A percentile compares a stretch with the other conserved stretches of the same genome.
These are phyloP conservation scores for Colossoma macropomum DNA, from an alignment of 2,113 vertebrate genomes.

Conservation along the genomic window DNA sequence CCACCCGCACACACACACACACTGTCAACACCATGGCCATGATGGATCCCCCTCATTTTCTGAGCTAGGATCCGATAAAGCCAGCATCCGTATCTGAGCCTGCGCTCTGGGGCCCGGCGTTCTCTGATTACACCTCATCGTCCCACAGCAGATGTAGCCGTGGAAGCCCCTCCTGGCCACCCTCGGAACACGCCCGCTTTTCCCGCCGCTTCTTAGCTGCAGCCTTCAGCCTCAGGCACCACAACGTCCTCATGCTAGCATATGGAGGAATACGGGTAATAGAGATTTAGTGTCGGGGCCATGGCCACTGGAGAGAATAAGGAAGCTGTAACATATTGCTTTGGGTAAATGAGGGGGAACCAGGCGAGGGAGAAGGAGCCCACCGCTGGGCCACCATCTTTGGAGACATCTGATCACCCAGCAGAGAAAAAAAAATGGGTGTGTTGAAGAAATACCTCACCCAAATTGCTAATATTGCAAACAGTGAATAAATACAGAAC, in stretches of 20 bases:
- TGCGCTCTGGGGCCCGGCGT: slow-evolving; percentile 84
- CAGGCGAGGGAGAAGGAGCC: slow-evolving; percentile 85
- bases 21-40: slow-evolving; percentile 51
- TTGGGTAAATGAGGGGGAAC: slow-evolving; percentile 91
- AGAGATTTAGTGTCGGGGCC: slow-evolving; percentile 96
- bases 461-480: background rate
- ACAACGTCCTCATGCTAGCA: slow-evolving; percentile 99
- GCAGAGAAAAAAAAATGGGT: background rate
- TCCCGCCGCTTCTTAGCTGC: slow-evolving; percentile 88
- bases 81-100: slow-evolving; percentile 79
- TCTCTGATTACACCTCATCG: slow-evolving; percentile 86
- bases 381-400: slow-evolving; percentile 72
- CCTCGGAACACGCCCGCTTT: slow-evolving; percentile 79
- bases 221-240: slow-evolving; percentile 94
- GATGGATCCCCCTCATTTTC: slow-evolving; percentile 56
- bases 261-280: slow-evolving; percentile 98
- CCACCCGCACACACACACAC: background rate
- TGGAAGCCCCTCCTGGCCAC: slow-evolving; percentile 28
- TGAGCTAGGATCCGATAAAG: slow-evolving; percentile 62
- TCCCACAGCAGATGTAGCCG: slow-evolving; percentile 89
- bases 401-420: slow-evolving; percentile 30
- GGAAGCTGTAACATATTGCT: slow-evolving; percentile 92
- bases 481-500: background rate
- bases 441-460: background rate
- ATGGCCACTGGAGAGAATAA: slow-evolving; percentile 90